These are phyloP conservation scores for Rhinolophus sinicus DNA, from an alignment of 2,113 vertebrate genomes.

Conservation along the genomic window DNA sequence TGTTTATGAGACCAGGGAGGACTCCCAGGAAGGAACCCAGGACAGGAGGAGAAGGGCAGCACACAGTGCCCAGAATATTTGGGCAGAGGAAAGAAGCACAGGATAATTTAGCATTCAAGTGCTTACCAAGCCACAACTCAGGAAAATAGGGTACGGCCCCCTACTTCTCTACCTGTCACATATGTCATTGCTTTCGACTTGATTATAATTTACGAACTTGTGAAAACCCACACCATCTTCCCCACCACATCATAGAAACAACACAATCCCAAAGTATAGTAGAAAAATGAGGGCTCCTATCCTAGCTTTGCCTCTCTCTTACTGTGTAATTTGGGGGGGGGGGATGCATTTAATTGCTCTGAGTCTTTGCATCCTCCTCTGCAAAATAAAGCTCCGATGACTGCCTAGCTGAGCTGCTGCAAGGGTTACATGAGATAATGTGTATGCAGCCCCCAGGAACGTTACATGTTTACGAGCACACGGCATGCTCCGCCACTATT, in stretches of 20 bases:
- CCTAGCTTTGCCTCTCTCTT: background rate
- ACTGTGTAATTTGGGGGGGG: background rate
- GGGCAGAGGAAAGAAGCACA: background rate
- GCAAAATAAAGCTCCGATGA: background rate
- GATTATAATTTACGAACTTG: background rate
- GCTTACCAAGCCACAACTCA: background rate
- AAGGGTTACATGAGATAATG: background rate
- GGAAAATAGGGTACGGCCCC: background rate
- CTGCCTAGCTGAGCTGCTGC: background rate
- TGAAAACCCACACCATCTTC: background rate
- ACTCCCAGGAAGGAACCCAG: background rate
- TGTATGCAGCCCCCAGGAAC: background rate
- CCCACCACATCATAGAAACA: background rate
- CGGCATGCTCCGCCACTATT: background rate
- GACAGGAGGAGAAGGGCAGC: background rate
- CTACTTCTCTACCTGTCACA: background rate
- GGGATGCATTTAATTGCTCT: background rate
- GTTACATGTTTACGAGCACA: background rate
- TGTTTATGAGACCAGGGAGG: too few relatives aligned
- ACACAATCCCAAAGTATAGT: rapidly evolving
- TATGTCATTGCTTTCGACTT: background rate
- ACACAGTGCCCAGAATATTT: background rate
- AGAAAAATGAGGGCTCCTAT: background rate
- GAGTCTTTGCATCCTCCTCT: background rate
- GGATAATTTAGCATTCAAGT: background rate